phyloP scores from a whole-genome alignment of 2,113 vertebrate species.

The Pseudopipra pipra region DNA sequence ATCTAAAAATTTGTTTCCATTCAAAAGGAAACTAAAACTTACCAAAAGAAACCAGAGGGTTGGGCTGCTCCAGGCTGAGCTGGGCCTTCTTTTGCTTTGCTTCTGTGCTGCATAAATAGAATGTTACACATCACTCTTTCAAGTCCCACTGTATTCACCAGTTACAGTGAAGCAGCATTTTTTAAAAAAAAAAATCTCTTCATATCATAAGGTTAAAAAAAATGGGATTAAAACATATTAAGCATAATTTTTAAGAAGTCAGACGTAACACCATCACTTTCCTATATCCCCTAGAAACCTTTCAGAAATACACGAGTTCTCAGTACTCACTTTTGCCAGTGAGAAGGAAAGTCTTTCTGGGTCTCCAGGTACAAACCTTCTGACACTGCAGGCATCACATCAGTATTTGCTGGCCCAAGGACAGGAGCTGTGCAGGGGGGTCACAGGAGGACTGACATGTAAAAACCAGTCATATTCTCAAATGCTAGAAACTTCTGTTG shows the following conservation, averaged over 20 bases:
- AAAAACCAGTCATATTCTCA: background rate
- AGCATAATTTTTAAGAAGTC: background rate
- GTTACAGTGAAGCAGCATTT: background rate
- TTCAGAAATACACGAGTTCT: background rate
- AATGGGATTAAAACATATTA: background rate
- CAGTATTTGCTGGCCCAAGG: background rate
- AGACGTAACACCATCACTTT: background rate
- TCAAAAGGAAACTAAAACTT: background rate
- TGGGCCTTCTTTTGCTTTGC: background rate
- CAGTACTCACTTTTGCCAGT: no score
- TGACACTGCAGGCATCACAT: background rate
- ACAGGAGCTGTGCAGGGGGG: rapidly evolving
- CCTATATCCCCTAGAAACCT: background rate
- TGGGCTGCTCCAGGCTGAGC: background rate
- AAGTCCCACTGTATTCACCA: background rate
- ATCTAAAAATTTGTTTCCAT: background rate
- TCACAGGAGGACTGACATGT: background rate
- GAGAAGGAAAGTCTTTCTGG: background rate
- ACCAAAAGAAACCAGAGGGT: background rate
- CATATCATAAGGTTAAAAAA: background rate
- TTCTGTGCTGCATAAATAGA: background rate
- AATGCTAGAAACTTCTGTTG: background rate
- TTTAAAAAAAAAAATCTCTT: background rate
- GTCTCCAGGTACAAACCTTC: background rate
- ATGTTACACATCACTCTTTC: background rate